Evolutionary conservation across 2,797 vertebrate species (phyloP).

Genomic region (Anniella stebbinsi): DNA sequence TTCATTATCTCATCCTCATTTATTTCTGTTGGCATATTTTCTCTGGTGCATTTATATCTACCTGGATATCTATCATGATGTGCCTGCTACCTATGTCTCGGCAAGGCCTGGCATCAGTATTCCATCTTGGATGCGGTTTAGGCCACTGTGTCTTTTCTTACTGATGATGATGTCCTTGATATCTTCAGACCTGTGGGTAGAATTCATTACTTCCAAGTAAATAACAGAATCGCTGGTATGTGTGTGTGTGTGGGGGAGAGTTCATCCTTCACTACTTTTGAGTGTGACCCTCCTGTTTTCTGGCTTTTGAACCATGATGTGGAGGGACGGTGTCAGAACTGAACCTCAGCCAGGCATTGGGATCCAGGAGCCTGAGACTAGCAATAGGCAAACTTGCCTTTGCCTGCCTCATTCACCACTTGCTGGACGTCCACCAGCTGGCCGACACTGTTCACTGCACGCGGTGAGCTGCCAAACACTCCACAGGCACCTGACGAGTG

Average conservation of each 20-base stretch:
- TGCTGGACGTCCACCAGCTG: too few relatives aligned
- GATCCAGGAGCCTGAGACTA: too few relatives aligned
- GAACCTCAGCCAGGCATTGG: too few relatives aligned
- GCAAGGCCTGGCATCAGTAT: background rate
- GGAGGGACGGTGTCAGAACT: background rate
- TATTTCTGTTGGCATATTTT: conserved; percentile 47
- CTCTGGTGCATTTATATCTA: conserved; percentile 46
- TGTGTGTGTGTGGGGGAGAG: too few relatives aligned
- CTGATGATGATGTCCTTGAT: background rate
- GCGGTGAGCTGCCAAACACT: too few relatives aligned
- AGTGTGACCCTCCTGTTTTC: background rate
- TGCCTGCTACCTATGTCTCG: accelerated
- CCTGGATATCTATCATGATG: conserved; percentile 19
- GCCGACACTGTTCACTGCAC: too few relatives aligned
- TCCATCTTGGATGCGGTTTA: background rate
- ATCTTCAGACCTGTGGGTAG: background rate
- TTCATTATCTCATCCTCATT: conserved; percentile 60
- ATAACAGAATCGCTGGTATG: too few relatives aligned
- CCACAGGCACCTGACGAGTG: too few relatives aligned
- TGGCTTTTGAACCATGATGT: background rate
- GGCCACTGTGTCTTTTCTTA: background rate
- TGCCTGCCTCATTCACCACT: too few relatives aligned
- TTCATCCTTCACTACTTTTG: background rate
- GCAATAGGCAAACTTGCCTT: too few relatives aligned
- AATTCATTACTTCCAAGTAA: too few relatives aligned